Evolutionary conservation across 2,888 invertebrate species (phyloP).

Genomic region (Poecilobothrus nobilitatus): DNA sequence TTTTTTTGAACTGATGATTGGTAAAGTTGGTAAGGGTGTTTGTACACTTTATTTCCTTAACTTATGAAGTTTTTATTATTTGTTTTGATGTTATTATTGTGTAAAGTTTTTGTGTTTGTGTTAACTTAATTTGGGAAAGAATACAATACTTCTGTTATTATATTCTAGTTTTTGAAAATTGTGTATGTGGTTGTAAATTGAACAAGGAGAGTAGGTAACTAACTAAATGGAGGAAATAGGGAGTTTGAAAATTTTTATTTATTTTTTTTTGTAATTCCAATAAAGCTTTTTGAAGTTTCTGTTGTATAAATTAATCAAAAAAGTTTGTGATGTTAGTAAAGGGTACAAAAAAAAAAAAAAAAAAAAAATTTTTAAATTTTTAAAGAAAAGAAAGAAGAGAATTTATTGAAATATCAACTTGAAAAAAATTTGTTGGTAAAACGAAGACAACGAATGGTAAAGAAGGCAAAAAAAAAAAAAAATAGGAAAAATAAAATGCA

Average conservation of each 20-base stretch:
- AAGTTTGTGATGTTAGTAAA: neutral
- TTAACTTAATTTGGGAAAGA: no score
- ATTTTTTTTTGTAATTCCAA: neutral
- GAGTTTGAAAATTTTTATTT: neutral
- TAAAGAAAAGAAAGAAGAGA: neutral
- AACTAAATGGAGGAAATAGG: no score
- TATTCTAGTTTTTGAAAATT: no score
- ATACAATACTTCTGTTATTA: no score
- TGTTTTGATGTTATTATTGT: no score
- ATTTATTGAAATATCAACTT: neutral
- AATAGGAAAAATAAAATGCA: neutral
- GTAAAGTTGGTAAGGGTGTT: no score
- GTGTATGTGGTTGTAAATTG: no score
- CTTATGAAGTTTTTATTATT: no score
- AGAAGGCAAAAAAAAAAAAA: neutral
- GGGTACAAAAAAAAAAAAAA: neutral
- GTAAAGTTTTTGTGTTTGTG: no score
- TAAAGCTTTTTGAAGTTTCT: neutral
- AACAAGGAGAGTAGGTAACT: no score
- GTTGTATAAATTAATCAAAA: neutral
- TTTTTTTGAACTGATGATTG: no score
- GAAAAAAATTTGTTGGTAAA: neutral
- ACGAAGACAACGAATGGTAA: neutral
- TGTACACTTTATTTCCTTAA: no score
- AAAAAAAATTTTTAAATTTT: neutral